A percentile compares a stretch with the other conserved stretches of the same genome.
Conservation (phyloP, 2,888 invertebrate genomes). For the Norana najaformis region DNA sequence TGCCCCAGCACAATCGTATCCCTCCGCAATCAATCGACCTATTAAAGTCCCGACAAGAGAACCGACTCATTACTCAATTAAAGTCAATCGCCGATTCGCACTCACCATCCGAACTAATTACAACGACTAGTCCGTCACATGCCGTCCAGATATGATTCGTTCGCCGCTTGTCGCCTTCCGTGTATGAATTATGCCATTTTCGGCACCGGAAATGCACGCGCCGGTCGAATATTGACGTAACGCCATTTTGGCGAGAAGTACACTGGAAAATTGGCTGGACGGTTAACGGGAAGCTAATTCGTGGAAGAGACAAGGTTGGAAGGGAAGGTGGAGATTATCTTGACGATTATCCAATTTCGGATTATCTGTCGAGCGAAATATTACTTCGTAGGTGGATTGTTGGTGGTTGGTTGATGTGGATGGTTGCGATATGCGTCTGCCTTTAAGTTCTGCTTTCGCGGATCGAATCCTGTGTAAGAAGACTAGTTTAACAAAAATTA, state of each 20-base stretch:
- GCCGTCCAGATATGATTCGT: neutral
- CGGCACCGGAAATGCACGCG: neutral
- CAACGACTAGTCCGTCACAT: neutral
- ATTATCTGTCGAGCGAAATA: neutral
- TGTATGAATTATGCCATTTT: neutral
- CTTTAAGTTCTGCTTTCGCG: neutral
- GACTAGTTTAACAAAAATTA: no score
- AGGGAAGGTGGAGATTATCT: neutral
- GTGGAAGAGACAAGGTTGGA: neutral
- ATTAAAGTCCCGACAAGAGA: neutral
- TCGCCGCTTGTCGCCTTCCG: neutral
- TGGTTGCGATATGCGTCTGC: neutral
- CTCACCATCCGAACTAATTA: neutral
- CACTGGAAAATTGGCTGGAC: neutral
- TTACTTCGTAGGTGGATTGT: no score
- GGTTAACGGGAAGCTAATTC: neutral
- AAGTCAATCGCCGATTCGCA: neutral
- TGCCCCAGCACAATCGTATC: neutral
- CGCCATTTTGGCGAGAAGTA: neutral
- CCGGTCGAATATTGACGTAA: neutral
- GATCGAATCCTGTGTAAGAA: neutral
- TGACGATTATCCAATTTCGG: neutral
- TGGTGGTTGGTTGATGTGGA: no score
- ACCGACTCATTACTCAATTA: neutral
- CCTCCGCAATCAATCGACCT: neutral